Percentiles rank a stretch among this genome's conserved stretches.
Evolutionary conservation across 2,888 invertebrate genomes (phyloP).

Genomic region (Melolontha melolontha): DNA sequence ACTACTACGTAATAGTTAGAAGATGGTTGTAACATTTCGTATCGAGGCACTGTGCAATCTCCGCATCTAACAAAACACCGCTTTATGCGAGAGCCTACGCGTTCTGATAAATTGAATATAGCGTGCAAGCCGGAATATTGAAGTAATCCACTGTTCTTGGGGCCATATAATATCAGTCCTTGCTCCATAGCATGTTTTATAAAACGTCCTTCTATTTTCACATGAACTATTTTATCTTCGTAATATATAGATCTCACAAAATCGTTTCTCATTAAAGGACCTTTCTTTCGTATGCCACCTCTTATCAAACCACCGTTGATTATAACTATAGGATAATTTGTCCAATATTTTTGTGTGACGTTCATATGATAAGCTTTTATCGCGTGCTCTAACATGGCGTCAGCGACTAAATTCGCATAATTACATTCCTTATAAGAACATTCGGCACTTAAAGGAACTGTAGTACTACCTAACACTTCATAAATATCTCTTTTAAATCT

Average conservation of each 20-base stretch:
- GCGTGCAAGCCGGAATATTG: constrained; percentile 84
- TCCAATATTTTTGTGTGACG: constrained; percentile 72
- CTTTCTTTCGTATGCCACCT: constrained; percentile 70
- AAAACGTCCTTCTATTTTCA: constrained; percentile 75
- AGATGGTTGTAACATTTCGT: constrained; percentile 68
- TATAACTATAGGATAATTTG: constrained; percentile 80
- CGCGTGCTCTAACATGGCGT: constrained; percentile 78
- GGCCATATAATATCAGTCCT: constrained; percentile 57
- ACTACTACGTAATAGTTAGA: constrained; percentile 75
- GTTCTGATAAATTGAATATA: constrained; percentile 73
- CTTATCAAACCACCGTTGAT: constrained; percentile 84
- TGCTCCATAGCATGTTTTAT: constrained; percentile 66
- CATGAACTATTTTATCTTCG: constrained; percentile 74
- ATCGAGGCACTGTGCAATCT: constrained; percentile 73
- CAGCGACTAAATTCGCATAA: constrained; percentile 84
- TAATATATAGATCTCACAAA: constrained; percentile 82
- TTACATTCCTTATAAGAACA: constrained; percentile 86
- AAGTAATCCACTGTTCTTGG: constrained; percentile 74
- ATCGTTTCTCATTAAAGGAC: constrained; percentile 78
- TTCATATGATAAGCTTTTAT: constrained; percentile 60
- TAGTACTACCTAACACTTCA: not conserved
- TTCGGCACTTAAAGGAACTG: constrained; percentile 49
- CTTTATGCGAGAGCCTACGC: constrained; percentile 73
- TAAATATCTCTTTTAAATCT: not conserved
- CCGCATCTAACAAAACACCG: constrained; percentile 76